These are phyloP conservation scores for Pseudomyrmex pallidus DNA, from an alignment of 1,140 invertebrate genomes.

Conservation along the genomic window DNA sequence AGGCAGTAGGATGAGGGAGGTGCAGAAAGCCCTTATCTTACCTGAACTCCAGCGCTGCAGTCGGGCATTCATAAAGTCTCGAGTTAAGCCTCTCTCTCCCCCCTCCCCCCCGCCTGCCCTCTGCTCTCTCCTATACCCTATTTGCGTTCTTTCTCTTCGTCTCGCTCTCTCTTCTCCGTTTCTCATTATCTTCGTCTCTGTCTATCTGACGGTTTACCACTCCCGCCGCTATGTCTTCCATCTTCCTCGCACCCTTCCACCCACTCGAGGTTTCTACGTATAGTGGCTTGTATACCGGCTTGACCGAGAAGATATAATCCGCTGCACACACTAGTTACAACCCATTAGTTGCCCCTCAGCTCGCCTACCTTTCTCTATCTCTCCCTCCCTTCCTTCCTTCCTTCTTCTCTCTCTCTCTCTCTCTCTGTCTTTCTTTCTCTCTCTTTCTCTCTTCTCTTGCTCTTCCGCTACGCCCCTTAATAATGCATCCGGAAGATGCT, in stretches of 20 bases:
- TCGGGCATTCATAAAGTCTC: slow-evolving; percentile 75
- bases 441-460: slow-evolving; percentile 27
- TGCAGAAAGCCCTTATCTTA: slow-evolving; percentile 74
- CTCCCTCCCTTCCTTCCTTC: neutral
- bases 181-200: slow-evolving; percentile 14
- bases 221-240: slow-evolving; percentile 24
- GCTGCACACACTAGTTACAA: slow-evolving; percentile 72
- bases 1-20: slow-evolving; percentile 49
- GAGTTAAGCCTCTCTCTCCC: slow-evolving; percentile 72
- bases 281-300: slow-evolving; percentile 64
- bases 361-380: neutral
- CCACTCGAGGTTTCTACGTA: slow-evolving; percentile 54
- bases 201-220: slow-evolving; percentile 14
- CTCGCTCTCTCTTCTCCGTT: neutral
- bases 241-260: slow-evolving; percentile 29
- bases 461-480: slow-evolving; percentile 65
- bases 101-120: slow-evolving; percentile 21
- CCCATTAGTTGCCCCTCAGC: slow-evolving; percentile 67
- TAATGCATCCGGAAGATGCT: slow-evolving; percentile 72
- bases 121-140: slow-evolving; percentile 3
- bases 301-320: slow-evolving; percentile 74
- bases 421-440: slow-evolving; percentile 36
- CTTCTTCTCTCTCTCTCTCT: slow-evolving; percentile 2
- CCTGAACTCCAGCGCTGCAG: slow-evolving; percentile 71
- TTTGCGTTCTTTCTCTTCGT: slow-evolving; percentile 24